Conservation (phyloP, 2,888 invertebrate genomes). For the Gandaritis pyraliata region DNA sequence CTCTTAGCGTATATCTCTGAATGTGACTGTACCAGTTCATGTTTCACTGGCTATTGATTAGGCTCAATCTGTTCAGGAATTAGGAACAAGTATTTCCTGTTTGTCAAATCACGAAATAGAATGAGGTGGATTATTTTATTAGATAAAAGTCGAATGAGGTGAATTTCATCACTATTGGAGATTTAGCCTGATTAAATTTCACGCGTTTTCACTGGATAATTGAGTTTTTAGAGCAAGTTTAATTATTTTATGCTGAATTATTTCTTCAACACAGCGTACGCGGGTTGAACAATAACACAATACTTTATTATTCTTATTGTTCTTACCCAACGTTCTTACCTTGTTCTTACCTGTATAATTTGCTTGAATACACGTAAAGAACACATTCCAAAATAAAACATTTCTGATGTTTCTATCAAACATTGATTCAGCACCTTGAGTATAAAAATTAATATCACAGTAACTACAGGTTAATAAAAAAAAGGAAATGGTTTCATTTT, state of each 20-base stretch:
- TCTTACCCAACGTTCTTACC: conserved; percentile 47
- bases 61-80: not conserved
- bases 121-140: not conserved
- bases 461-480: not conserved
- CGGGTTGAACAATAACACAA: too few relatives aligned
- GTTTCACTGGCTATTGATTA: conserved; percentile 12
- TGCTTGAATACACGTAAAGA: conserved; percentile 43
- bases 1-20: too few relatives aligned
- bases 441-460: not conserved
- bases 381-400: conserved; percentile 43
- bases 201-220: too few relatives aligned
- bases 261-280: too few relatives aligned
- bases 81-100: not conserved
- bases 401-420: conserved; percentile 42
- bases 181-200: too few relatives aligned
- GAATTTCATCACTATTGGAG: too few relatives aligned
- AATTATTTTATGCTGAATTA: too few relatives aligned
- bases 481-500: not conserved
- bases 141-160: too few relatives aligned
- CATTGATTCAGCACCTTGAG: conserved; percentile 37
- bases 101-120: not conserved
- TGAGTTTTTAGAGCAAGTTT: too few relatives aligned
- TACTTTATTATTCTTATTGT: not conserved
- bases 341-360: conserved; percentile 46
- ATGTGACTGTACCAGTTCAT: not conserved